These are phyloP conservation scores for Bembecia ichneumoniformis DNA, from an alignment of 2,888 invertebrate species.

Conservation along the genomic window DNA sequence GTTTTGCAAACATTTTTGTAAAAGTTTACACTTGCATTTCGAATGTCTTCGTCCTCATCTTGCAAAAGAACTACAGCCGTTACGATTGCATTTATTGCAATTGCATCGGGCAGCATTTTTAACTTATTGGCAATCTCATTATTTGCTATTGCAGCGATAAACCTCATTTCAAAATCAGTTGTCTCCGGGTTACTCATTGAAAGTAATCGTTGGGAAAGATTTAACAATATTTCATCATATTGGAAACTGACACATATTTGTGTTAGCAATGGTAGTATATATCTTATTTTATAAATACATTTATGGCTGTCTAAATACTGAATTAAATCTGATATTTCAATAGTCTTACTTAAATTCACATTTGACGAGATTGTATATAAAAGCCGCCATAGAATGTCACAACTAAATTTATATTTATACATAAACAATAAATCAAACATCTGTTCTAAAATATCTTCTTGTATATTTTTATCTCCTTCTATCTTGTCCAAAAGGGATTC, in stretches of 20 bases:
- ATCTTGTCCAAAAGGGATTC: slow-evolving; percentile 31
- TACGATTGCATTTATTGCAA: slow-evolving; percentile 43
- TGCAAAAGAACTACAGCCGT: slow-evolving; percentile 59
- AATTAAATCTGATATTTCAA: slow-evolving; percentile 18
- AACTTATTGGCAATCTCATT: slow-evolving; percentile 44
- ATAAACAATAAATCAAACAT: slow-evolving; percentile 28
- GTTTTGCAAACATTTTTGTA: slow-evolving; percentile 28
- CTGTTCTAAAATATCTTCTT: slow-evolving; percentile 19
- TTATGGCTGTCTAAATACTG: slow-evolving; percentile 16
- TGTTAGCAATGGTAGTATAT: slow-evolving; percentile 41
- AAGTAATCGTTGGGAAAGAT: slow-evolving; percentile 29
- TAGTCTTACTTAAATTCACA: slow-evolving; percentile 16
- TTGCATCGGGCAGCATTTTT: slow-evolving; percentile 23
- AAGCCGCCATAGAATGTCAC: slow-evolving; percentile 37
- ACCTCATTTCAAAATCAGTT: slow-evolving; percentile 49
- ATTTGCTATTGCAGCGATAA: slow-evolving; percentile 44
- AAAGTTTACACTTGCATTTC: slow-evolving; percentile 44
- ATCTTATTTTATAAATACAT: slow-evolving; percentile 36
- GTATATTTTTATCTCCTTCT: slow-evolving; percentile 12
- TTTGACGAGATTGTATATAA: slow-evolving; percentile 39
- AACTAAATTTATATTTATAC: slow-evolving; percentile 23
- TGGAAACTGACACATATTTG: slow-evolving; percentile 18
- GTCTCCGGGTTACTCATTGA: slow-evolving; percentile 36
- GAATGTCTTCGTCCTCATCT: slow-evolving; percentile 69
- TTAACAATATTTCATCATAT: slow-evolving; percentile 15